Conservation (phyloP, 1,140 invertebrate species). For the Diachasma alloeum region DNA sequence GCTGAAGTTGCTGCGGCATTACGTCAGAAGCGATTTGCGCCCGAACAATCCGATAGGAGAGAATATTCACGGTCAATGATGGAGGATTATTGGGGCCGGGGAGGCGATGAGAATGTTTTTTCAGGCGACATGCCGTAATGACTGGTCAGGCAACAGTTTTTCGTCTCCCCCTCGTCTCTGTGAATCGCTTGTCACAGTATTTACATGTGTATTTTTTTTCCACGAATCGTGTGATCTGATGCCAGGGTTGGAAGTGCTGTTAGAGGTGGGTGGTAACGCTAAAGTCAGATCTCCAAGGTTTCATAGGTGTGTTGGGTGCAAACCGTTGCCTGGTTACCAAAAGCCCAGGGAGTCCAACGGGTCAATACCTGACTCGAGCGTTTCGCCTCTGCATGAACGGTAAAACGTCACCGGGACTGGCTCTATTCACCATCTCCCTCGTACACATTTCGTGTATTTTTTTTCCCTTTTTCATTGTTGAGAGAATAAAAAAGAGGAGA, state of each 20-base stretch:
- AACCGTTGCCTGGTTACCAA: constrained; percentile 39
- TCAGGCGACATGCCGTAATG: not conserved
- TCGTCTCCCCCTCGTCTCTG: not conserved
- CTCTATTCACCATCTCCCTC: constrained; percentile 26
- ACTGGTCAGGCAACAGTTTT: not conserved
- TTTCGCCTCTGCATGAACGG: constrained; percentile 28
- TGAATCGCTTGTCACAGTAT: not conserved
- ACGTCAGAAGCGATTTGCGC: not conserved
- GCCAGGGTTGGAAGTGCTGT: constrained; percentile 7
- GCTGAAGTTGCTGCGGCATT: not conserved
- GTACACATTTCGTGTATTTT: constrained; percentile 14
- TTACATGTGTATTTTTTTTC: not conserved
- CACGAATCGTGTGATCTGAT: constrained; percentile 9
- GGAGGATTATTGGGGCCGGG: not conserved
- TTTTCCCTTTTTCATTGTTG: not conserved
- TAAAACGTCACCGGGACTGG: constrained; percentile 15
- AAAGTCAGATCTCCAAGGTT: constrained; percentile 43
- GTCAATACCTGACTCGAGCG: constrained; percentile 37
- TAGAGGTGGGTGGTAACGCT: constrained; percentile 12
- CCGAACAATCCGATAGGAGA: not conserved
- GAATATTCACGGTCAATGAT: not conserved
- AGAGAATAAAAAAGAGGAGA: not conserved
- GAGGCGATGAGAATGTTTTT: not conserved
- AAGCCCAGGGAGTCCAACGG: constrained; percentile 32
- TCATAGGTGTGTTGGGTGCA: constrained; percentile 42